Evolutionary conservation across 2,888 invertebrate species (phyloP).

Genomic region (Drosophila fungiperda): DNA sequence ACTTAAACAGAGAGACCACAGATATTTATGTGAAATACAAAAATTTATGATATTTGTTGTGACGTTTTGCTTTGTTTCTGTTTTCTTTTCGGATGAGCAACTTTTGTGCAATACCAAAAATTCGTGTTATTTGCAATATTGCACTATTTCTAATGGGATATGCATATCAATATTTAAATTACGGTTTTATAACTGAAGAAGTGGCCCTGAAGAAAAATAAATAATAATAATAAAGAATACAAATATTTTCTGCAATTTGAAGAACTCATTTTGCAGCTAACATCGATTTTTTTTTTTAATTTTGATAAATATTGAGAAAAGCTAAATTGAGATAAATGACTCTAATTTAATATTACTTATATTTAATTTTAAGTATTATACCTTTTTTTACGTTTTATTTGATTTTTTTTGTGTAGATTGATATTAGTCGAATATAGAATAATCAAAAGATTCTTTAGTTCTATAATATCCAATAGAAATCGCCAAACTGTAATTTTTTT

Average conservation of each 20-base stretch:
- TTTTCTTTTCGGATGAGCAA: slow-evolving; percentile 22
- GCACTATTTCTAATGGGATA: slow-evolving; percentile 19
- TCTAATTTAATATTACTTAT: background rate
- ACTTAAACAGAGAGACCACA: slow-evolving; percentile 8
- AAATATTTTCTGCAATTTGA: background rate
- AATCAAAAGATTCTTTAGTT: background rate
- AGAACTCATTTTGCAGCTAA: background rate
- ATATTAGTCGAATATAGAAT: background rate
- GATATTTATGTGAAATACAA: slow-evolving; percentile 68
- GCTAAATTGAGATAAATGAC: too few species aligned
- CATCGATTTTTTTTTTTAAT: background rate
- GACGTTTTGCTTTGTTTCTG: slow-evolving; percentile 30
- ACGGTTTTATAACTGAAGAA: background rate
- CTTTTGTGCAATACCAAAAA: slow-evolving; percentile 47
- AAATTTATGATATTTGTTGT: slow-evolving; percentile 69
- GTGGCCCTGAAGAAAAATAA: background rate
- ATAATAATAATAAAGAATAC: background rate
- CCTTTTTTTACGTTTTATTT: background rate
- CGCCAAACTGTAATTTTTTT: background rate
- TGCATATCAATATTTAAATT: background rate
- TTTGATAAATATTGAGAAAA: background rate
- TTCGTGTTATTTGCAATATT: slow-evolving; percentile 26
- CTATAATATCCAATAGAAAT: background rate
- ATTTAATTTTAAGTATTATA: background rate
- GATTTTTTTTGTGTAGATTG: background rate